These are phyloP conservation scores for Podarcis lilfordi DNA, from an alignment of 2,797 vertebrate species.

Conservation along the genomic window DNA sequence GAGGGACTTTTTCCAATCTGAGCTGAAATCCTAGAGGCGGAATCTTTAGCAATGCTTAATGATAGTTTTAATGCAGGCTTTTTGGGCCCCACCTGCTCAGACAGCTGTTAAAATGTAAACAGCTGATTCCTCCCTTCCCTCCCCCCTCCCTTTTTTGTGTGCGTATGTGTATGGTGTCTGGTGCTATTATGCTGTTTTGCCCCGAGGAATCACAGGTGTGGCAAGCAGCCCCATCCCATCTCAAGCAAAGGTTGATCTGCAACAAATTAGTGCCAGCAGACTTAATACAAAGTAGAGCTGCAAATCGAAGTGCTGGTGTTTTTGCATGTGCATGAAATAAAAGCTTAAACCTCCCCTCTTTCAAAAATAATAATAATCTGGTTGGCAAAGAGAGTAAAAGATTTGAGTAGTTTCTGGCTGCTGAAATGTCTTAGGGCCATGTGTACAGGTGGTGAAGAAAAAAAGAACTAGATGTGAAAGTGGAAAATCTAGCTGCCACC, in stretches of 20 bases:
- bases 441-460: background rate
- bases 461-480: constrained; percentile 16
- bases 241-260: background rate
- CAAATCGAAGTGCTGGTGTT: background rate
- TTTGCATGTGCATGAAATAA: background rate
- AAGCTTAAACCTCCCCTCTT: background rate
- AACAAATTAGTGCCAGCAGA: background rate
- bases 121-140: constrained; percentile 52
- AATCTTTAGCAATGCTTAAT: constrained; percentile 42
- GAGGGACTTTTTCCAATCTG: background rate
- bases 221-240: background rate
- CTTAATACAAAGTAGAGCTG: background rate
- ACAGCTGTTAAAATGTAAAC: constrained; percentile 59
- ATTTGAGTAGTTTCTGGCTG: background rate
- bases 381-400: background rate
- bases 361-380: too few relatives aligned
- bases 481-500: background rate
- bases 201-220: constrained; percentile 53
- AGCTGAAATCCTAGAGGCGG: constrained; percentile 50
- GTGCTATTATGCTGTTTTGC: constrained; percentile 48
- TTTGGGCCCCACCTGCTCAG: constrained; percentile 61
- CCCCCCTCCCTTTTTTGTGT: too few relatives aligned
- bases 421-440: background rate
- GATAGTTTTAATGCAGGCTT: constrained; percentile 40
- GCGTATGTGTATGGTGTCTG: background rate